These are phyloP conservation scores for Taeniopygia guttata DNA, from an alignment of 2,797 vertebrate genomes.

Conservation along the genomic window DNA sequence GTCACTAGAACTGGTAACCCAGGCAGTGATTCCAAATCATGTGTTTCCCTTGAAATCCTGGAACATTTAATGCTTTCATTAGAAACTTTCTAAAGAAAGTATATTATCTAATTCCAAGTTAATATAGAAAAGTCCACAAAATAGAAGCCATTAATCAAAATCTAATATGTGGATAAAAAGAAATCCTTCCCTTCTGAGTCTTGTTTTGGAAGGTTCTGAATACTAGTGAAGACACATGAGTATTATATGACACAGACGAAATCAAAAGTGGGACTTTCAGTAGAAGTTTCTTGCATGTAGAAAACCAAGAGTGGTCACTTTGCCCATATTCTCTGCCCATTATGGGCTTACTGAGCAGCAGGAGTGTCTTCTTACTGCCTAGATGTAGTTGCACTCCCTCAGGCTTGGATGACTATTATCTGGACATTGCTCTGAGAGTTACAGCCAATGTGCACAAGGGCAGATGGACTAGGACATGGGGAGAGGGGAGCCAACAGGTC, in stretches of 20 bases:
- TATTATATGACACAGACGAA: not conserved
- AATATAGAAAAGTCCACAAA: not conserved
- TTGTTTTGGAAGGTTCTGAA: not conserved
- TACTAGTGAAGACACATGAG: not conserved
- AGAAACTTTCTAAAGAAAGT: not conserved
- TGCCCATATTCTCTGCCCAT: not conserved
- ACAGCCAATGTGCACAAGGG: not conserved
- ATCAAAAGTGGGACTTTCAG: not conserved
- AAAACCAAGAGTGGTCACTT: not conserved
- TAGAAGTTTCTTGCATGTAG: not conserved
- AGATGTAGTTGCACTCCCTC: not conserved
- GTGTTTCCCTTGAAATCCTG: not conserved
- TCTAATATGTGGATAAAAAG: not conserved
- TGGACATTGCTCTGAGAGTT: not conserved
- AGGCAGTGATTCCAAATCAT: not conserved
- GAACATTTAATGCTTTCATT: not conserved
- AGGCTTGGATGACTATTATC: not conserved
- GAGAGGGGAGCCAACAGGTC: accelerated
- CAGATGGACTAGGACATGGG: accelerated
- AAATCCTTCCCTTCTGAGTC: not conserved
- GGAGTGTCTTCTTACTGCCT: accelerated
- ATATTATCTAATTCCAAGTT: not conserved
- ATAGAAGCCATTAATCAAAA: not conserved
- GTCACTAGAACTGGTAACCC: too few relatives aligned
- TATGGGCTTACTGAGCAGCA: not conserved